These are phyloP conservation scores for Ornithorhynchus anatinus DNA, from an alignment of 2,113 vertebrate genomes.

Conservation along the genomic window DNA sequence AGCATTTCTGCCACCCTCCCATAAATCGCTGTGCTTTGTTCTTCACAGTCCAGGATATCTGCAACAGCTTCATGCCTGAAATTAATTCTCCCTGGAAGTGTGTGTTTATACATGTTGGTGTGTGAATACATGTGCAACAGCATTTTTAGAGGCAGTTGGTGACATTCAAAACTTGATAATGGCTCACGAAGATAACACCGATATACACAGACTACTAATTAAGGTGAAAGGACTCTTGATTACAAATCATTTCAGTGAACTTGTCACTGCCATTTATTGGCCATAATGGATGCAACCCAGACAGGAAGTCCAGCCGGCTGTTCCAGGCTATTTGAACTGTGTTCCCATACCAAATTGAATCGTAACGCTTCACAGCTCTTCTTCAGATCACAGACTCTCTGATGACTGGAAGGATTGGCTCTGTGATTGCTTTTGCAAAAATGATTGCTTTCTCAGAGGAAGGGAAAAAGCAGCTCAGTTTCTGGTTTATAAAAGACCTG, in stretches of 20 bases:
- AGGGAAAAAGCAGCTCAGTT: not conserved
- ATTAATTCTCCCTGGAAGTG: conserved; percentile 1
- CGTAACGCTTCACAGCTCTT: not conserved
- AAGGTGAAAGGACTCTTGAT: not conserved
- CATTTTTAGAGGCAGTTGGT: not conserved
- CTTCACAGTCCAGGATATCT: not conserved
- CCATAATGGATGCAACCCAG: rapidly evolving
- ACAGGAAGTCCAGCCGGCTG: not conserved
- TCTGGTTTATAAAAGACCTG: not conserved
- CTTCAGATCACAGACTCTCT: rapidly evolving
- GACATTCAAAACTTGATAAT: not conserved
- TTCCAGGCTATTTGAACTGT: not conserved
- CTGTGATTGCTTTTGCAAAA: not conserved
- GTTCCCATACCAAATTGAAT: not conserved
- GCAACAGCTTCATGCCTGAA: conserved; percentile 7
- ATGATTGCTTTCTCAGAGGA: not conserved
- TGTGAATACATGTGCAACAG: conserved; percentile 10
- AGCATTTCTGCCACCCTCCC: conserved; percentile 26
- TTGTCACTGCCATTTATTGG: not conserved
- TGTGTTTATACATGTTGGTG: not conserved
- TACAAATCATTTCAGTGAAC: not conserved
- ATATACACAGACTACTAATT: not conserved
- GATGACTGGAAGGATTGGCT: not conserved
- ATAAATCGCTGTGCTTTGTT: conserved; percentile 34
- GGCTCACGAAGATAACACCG: not conserved